Evolutionary conservation across 2,797 vertebrate species (phyloP), one percentile per base, ranked within the genome.

Genomic region (Sebastes steindachneri): DNA sequence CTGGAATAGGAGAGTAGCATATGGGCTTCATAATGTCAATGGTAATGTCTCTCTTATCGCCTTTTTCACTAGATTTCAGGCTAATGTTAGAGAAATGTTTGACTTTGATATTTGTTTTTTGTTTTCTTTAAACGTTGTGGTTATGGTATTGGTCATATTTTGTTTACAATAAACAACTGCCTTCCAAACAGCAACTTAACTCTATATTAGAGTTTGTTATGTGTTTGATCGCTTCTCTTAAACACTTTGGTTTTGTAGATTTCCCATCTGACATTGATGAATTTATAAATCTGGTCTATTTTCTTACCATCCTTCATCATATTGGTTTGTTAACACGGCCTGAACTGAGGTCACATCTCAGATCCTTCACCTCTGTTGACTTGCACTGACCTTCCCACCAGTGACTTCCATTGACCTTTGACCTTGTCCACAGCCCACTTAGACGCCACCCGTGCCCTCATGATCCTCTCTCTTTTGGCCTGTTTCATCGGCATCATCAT

Each of bases 401-500:
- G 25, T 84, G 82, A 82, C 86, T 66, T 79, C 60, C 55, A 51
- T 60, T 94, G 84, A 92, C 85, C 73, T 89, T 33, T 93, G 79
- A 87, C 87, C 80, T 72, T 71, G 37, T 84, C 80, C 68, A 53
- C 89, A 95, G 93, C 94, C 63, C 95, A 96, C 89, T 89, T 95
- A 87, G 95, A 96, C 5, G 92, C 94, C 51, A 95, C 95, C 4
- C 91, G 94, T 1, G 94, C 95, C 45, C 94, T 95, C 79, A 96
- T 95, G 95, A 95, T 95, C 85, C 93, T 96, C 21, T 96, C 95
- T 73, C 85, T 96, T 15, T 68, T 96, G 89, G 92, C 93, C 48
- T 95, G 95, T 53, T 95, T 96, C 88, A 86, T 94, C 23, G 95
- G 94, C 51, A 94, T 96, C 84, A 92, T 96, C 86, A 87, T 95